These are phyloP conservation scores for Andrena marginata DNA, from an alignment of 2,888 invertebrate species.

Conservation along the genomic window DNA sequence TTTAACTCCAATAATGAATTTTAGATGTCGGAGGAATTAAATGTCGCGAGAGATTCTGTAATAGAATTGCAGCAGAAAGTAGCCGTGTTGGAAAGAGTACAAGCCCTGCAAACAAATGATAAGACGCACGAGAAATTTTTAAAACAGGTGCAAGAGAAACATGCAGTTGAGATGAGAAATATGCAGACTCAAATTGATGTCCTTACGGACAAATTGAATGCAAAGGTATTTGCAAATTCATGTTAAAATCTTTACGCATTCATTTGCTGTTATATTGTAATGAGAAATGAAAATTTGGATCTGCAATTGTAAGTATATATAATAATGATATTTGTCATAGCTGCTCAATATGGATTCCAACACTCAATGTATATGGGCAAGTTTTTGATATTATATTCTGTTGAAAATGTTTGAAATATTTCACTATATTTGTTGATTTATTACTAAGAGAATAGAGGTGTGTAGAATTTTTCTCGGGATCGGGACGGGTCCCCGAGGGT, in stretches of 20 bases:
- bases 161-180: slow-evolving; percentile 85
- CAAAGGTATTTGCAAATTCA: slow-evolving; percentile 74
- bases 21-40: slow-evolving; percentile 79
- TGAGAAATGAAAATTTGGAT: slow-evolving; percentile 1
- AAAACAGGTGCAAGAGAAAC: slow-evolving; percentile 85
- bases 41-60: slow-evolving; percentile 76
- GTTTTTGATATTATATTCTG: slow-evolving; percentile 56
- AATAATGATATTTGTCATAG: slow-evolving; percentile 67
- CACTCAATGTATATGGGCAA: slow-evolving; percentile 74
- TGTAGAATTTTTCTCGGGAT: no score
- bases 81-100: slow-evolving; percentile 78
- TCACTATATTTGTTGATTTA: not conserved
- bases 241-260: not conserved
- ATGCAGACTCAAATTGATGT: slow-evolving; percentile 86
- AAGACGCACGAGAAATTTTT: slow-evolving; percentile 82
- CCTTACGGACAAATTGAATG: slow-evolving; percentile 82
- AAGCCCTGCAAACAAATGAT: slow-evolving; percentile 78
- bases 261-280: not conserved
- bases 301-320: slow-evolving; percentile 24
- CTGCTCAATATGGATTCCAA: slow-evolving; percentile 72
- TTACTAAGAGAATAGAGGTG: no score
- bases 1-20: slow-evolving; percentile 25
- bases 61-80: slow-evolving; percentile 81
- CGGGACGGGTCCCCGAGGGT: no score
- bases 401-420: not conserved